These are phyloP conservation scores for Aphodius sticticus DNA, from an alignment of 2,888 invertebrate genomes.

Conservation along the genomic window DNA sequence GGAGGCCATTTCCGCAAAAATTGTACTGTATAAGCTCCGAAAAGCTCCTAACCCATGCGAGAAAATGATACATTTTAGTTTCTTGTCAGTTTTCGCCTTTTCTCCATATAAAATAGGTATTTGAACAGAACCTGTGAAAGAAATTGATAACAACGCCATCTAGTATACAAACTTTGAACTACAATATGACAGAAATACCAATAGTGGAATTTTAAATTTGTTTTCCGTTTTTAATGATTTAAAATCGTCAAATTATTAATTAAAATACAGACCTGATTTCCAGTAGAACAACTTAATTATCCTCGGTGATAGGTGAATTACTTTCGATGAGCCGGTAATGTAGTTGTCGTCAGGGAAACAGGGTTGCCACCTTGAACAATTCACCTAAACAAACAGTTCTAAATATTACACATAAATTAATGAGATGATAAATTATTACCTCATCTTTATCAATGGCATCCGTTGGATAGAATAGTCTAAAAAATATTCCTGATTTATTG, in stretches of 20 bases:
- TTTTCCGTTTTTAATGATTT: no score
- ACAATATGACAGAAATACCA: background rate
- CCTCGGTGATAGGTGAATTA: slow-evolving; percentile 56
- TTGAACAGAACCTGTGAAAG: slow-evolving; percentile 57
- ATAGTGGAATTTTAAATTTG: background rate
- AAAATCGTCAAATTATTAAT: background rate
- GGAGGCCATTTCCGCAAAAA: slow-evolving; percentile 70
- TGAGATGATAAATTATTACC: slow-evolving; percentile 50
- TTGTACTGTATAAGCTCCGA: slow-evolving; percentile 67
- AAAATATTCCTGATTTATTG: slow-evolving; percentile 62
- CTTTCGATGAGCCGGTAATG: slow-evolving; percentile 61
- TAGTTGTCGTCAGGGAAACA: slow-evolving; percentile 67
- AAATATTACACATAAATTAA: background rate
- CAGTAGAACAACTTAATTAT: slow-evolving; percentile 48
- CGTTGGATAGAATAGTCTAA: slow-evolving; percentile 68
- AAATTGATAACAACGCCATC: background rate
- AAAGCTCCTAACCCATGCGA: slow-evolving; percentile 73
- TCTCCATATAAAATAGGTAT: slow-evolving; percentile 65
- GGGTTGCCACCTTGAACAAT: slow-evolving; percentile 62
- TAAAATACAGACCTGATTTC: slow-evolving; percentile 49
- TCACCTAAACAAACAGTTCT: slow-evolving; percentile 52
- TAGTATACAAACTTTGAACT: background rate
- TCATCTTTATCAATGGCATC: slow-evolving; percentile 56
- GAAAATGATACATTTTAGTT: slow-evolving; percentile 67
- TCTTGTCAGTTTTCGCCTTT: slow-evolving; percentile 54